Base-by-base conservation (phyloP, 1,140 invertebrate genomes). In the Zaprionus camerounensis region DNA sequence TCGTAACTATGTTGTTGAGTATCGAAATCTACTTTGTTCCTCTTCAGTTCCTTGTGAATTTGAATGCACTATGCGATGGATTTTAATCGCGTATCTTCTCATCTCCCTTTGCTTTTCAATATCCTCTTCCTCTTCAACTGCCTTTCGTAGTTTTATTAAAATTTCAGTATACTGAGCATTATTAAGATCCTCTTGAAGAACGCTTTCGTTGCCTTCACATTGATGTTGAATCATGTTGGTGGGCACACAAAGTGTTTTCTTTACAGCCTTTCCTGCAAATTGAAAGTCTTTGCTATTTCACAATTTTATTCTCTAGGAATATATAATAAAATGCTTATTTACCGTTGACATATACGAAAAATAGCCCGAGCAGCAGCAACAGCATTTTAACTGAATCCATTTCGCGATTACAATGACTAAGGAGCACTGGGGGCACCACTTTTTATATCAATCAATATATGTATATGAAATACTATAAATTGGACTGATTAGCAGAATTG, bases 331-430 rank as follows among this genome's bases (percentile, higher is more conserved):
- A 51, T 51, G 20, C 4, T 13, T 51, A 51, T 51, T 51, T 51
- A 51, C 46, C 46, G 46, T 51, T 51, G 46, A 51, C 12, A 51
- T 20, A 51, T 51, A 51, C 46, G 46, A 51, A 51, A 22, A 24
- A 12, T 24, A 51, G 20, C 9, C 46, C 46, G 46, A 51, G 46
- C 46, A 51, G 20, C 46, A 51, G 46, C 22, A 46, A 46, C 41
- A 17, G 46, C 12, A 24, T 51, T 51, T 51, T 20, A 24, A 51
- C 22, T 24, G 46, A 51, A 51, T 20, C 46, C 46, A 51, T 51
- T 51, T 51, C 46, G 46, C 46, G 46, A 51, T 51, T 51, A 24
- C 46, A 51, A 51, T 51, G 46, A 51, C 46, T 24, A 51, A 51
- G 46, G 20, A 51, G 24, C 46, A 51, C 46, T 24, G 46, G 46